Base-by-base conservation (phyloP, 2,797 vertebrate genomes). In the Falco cherrug region DNA sequence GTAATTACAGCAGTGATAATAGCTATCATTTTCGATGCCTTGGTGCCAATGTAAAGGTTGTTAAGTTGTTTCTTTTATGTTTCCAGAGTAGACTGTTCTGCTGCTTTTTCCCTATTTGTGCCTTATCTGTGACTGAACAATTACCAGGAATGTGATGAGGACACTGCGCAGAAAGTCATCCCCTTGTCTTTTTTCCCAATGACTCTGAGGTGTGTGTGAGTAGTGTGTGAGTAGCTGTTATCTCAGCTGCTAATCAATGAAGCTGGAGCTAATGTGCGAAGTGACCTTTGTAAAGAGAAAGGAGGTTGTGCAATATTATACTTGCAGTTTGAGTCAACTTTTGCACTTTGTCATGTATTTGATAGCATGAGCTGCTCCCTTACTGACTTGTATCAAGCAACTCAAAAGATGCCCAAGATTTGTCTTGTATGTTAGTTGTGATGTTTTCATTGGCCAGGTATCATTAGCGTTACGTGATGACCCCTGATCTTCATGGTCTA, bases 11-110 rank as follows among this genome's bases (percentile, higher is more conserved):
- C 74, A 9, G 17, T 87, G 89, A 83, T 90, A 93, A 85, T 59
- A 95, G 68, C 84, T 79, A 75, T 96, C n/a, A 35, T 80, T 95
- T 96, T 80, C 83, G 68, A 86, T 83, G 74, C 68, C 53, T 87
- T 37, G 5, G 50, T 93, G 70, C 89, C 69, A 76, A 45, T 3
- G 5, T 57, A 80, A 70, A 91, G 70, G 90, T 90, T 51, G 24
- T 86, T 79, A 60, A 67, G n/a, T 54, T 86, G 63, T 90, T 89
- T 90, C 89, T 74, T 48, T 64, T 89, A 76, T 15, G 1, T 82
- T 82, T 92, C 73, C 80, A 76, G 77, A 89, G 47, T 51, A 89
- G 76, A 60, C 77, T 57, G 22, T 74, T 92, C 84, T 75, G 85
- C 87, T 28, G 31, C 69, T 73, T 71, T 84, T 91, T 5, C 56